Base-by-base conservation (phyloP, 2,797 vertebrate genomes). In the Nasua narica region DNA sequence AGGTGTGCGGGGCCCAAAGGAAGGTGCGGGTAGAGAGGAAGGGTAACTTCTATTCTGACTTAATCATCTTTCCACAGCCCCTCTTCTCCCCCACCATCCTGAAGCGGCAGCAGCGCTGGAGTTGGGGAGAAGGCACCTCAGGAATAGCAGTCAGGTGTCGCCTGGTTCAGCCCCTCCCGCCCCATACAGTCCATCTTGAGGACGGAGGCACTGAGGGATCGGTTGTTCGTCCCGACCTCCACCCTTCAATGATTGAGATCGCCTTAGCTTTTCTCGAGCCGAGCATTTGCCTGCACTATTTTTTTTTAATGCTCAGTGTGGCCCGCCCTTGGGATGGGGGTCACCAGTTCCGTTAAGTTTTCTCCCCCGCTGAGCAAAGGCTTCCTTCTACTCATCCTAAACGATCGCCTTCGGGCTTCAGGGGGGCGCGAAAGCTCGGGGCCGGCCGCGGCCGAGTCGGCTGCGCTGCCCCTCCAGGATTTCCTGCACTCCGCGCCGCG, bases 401-500 rank as follows among this genome's bases (percentile, higher is more conserved):
- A 58, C 37, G 77, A 93, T 12, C 46, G 76, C 14, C 76, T 70
- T 46, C 35, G 87, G 60, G 72, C 62, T 94, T 72, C n/a, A 16
- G 37, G 7, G 25, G 35, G 84, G 40, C 37, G 35, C 52, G 25
- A 65, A 86, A 72, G 88, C 76, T 83, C 15, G 1, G 77, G 54
- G 70, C 85, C 29, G 4, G n/a, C 50, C 35, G 3, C 52, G 40
- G 43, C 69, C 12, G 23, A 82, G 85, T 81, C 15, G 48, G 62
- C 79, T 40, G 76, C 78, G 54, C 89, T 50, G 88, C 79, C 58
- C 76, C 93, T 91, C 67, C 95, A 90, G 93, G 95, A 97, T 95
- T 95, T 97, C 97, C 95, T 77, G 95, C 95, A 48, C 56, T 95
- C 46, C 1, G 95, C 85, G 62, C 77, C 3, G 72, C 76, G 56